Evolutionary conservation across 2,113 vertebrate genomes (phyloP).

Genomic region (Notarius quadriscutis): DNA sequence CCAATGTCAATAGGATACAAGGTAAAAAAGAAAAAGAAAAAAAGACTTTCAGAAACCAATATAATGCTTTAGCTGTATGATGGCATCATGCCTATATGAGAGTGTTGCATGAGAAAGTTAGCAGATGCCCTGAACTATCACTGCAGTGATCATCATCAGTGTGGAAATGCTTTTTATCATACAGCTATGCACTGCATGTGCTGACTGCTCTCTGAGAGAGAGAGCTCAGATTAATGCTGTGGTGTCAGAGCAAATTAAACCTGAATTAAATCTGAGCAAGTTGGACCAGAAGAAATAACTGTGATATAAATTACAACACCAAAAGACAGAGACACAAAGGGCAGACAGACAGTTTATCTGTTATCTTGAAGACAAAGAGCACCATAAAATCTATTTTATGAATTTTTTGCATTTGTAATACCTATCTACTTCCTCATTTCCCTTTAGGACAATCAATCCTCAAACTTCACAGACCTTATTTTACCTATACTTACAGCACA

Average conservation of each 20-base stretch:
- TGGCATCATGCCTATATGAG: conserved; percentile 12
- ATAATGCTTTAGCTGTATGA: conserved; percentile 13
- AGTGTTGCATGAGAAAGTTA: not conserved
- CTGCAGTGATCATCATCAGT: conserved; percentile 5
- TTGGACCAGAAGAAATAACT: not conserved
- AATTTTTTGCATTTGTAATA: not conserved
- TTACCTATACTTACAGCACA: not conserved
- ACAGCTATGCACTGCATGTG: not conserved
- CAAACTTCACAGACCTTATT: not conserved
- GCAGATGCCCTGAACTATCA: not conserved
- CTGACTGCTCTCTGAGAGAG: not conserved
- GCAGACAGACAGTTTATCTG: conserved; percentile 10
- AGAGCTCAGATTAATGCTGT: not conserved
- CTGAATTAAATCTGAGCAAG: not conserved
- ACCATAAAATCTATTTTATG: conserved; percentile 15
- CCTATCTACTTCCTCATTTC: not conserved
- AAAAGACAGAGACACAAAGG: not conserved
- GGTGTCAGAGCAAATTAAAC: conserved; percentile 2
- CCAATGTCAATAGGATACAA: conserved; percentile 51
- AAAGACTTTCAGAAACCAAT: conserved; percentile 34
- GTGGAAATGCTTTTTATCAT: conserved; percentile 13
- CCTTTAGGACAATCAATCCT: not conserved
- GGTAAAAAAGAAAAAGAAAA: conserved; percentile 2
- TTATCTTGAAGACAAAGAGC: not conserved
- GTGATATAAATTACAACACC: conserved; percentile 12